Evolutionary conservation across 92 coral and sea anemone genomes (phyloP).

Genomic region (Phenganax marumi): DNA sequence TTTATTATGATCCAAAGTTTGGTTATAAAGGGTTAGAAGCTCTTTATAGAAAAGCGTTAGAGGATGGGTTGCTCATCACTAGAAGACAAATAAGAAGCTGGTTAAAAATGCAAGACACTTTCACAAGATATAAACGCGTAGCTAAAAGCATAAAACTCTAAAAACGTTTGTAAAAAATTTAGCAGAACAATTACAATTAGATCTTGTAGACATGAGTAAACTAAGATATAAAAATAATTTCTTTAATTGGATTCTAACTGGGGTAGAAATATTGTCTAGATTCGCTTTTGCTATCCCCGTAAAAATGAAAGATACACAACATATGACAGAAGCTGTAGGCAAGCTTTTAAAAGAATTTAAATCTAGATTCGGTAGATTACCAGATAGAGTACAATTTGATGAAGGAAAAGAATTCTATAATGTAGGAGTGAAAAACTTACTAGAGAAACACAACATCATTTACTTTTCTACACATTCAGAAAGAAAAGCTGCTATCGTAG

Average conservation of each 20-base stretch:
- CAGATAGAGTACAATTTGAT: no score
- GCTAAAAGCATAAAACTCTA: constrained; percentile 30
- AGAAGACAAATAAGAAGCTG: no score
- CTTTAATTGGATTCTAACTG: constrained; percentile 36
- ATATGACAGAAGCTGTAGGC: no score
- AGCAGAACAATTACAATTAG: no score
- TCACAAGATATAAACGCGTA: constrained; percentile 15
- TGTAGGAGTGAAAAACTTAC: no score
- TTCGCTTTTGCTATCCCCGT: constrained; percentile 29
- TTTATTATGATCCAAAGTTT: no score
- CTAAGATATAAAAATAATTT: no score
- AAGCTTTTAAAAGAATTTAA: constrained; percentile 18
- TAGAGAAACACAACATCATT: constrained; percentile 24
- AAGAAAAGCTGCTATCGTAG: no score
- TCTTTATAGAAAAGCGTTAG: constrained; percentile 13
- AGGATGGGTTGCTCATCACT: constrained; percentile 14
- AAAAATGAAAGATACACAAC: constrained; percentile 9
- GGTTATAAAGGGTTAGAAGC: constrained; percentile 22
- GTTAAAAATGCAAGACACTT: no score
- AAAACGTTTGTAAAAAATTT: constrained; percentile 21
- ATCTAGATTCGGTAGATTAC: constrained; percentile 11
- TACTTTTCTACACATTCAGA: no score
- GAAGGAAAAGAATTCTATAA: no score
- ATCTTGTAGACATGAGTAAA: constrained; percentile 35
- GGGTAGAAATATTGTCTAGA: constrained; percentile 30